Conservation (phyloP, 1,140 invertebrate species). For the Aphaenogaster floridana region DNA sequence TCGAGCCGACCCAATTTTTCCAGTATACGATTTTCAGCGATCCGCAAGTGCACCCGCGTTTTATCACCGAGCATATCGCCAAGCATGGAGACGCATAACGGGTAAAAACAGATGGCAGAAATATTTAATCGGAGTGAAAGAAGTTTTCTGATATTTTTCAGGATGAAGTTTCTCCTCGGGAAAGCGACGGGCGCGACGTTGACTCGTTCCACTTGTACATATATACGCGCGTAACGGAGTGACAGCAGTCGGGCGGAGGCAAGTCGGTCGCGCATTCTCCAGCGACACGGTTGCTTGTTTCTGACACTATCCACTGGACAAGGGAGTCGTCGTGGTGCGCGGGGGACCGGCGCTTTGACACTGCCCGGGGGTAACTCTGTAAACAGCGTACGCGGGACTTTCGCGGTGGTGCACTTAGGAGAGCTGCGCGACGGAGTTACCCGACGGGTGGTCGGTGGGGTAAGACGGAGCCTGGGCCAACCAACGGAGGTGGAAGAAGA, state of each 20-base stretch:
- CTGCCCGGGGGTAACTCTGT: slow-evolving; percentile 68
- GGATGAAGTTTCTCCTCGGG: slow-evolving; percentile 28
- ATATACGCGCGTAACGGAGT: slow-evolving; percentile 19
- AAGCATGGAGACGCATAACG: not conserved
- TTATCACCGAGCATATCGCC: not conserved
- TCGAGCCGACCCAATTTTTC: not conserved
- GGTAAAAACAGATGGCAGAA: slow-evolving; percentile 13
- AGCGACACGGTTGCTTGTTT: slow-evolving; percentile 52
- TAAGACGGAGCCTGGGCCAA: slow-evolving; percentile 48
- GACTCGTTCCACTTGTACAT: slow-evolving; percentile 29
- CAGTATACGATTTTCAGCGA: not conserved
- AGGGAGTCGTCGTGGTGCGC: slow-evolving; percentile 40
- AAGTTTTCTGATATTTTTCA: slow-evolving; percentile 56
- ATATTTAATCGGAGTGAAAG: slow-evolving; percentile 28
- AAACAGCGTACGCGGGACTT: slow-evolving; percentile 73
- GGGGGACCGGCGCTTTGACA: slow-evolving; percentile 70
- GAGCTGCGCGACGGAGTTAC: slow-evolving; percentile 67
- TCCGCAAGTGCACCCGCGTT: not conserved
- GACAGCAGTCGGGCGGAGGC: slow-evolving; percentile 33
- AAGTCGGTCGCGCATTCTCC: slow-evolving; percentile 47
- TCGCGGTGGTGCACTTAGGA: slow-evolving; percentile 73
- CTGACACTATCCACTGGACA: slow-evolving; percentile 60
- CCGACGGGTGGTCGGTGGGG: slow-evolving; percentile 14
- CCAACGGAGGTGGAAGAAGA: slow-evolving; percentile 58
- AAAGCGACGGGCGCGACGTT: slow-evolving; percentile 36